These are phyloP conservation scores for Spea multiplicata DNA, from an alignment of 2,113 vertebrate genomes.

Conservation along the genomic window DNA sequence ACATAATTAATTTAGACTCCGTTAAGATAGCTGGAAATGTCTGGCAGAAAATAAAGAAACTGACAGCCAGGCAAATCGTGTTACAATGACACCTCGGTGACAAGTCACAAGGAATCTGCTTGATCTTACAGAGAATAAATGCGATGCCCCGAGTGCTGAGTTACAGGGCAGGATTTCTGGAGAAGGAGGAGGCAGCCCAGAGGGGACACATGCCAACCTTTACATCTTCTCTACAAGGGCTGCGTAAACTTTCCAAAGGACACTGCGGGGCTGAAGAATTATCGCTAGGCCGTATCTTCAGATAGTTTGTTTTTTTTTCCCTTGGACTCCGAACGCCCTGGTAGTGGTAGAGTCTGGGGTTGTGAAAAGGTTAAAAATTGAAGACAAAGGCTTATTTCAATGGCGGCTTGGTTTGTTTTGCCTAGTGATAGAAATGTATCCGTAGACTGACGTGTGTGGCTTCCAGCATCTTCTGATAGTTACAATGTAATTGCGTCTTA, in stretches of 20 bases:
- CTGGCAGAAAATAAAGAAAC: constrained; percentile 51
- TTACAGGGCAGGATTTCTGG: background rate
- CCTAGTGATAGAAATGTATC: too few species aligned
- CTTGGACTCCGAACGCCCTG: too few species aligned
- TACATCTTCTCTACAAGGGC: constrained; percentile 2
- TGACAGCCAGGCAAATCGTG: constrained; percentile 47
- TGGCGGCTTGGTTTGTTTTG: too few species aligned
- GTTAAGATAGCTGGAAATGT: constrained; percentile 47
- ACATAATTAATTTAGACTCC: constrained; percentile 55
- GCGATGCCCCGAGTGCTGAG: background rate
- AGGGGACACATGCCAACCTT: background rate
- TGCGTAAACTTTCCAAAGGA: background rate
- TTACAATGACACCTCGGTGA: constrained; percentile 27
- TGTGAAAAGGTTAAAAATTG: too few species aligned
- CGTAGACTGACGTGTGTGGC: too few species aligned
- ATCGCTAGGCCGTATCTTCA: too few species aligned
- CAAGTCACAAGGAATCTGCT: constrained; percentile 53
- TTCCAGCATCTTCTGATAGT: too few species aligned
- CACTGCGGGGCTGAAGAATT: too few species aligned
- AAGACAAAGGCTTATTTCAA: too few species aligned
- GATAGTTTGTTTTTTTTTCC: too few species aligned
- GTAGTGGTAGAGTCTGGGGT: too few species aligned
- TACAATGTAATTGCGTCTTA: too few species aligned
- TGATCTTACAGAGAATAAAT: constrained; percentile 23
- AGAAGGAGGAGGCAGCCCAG: background rate